Evolutionary conservation across 92 coral and sea anemone species (phyloP).

Genomic region (Porites divaricata): DNA sequence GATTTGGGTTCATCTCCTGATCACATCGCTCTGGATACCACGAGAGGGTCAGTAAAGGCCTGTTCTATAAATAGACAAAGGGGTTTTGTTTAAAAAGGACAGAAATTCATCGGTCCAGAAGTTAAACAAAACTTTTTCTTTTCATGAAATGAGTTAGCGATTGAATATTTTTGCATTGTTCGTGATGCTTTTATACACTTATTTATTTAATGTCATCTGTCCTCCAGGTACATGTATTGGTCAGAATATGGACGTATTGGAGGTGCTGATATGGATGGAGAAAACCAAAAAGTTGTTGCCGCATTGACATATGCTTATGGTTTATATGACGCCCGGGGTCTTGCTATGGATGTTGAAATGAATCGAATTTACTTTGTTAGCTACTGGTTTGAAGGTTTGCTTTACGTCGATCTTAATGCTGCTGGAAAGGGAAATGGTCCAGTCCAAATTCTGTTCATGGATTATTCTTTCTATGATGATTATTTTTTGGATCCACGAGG

Average conservation of each 20-base stretch:
- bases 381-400: background rate
- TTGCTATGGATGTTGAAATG: constrained; percentile 9
- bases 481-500: background rate
- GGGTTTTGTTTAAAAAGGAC: too few species aligned
- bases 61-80: background rate
- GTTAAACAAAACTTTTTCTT: too few species aligned
- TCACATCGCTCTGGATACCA: constrained; percentile 68
- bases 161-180: background rate
- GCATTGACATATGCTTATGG: background rate
- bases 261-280: constrained; percentile 37
- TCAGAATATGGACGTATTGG: constrained; percentile 22
- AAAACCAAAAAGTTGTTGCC: background rate
- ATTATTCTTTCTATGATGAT: background rate
- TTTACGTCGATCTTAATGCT: constrained; percentile 11
- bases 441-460: background rate
- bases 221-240: constrained; percentile 28
- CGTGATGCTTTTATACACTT: background rate
- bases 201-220: background rate
- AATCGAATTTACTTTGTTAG: constrained; percentile 34
- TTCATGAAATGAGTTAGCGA: too few species aligned
- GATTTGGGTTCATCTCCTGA: constrained; percentile 53
- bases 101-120: too few species aligned
- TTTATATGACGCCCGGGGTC: constrained; percentile 8
- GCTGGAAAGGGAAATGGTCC: background rate
- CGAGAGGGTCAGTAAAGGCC: constrained; percentile 44